These are phyloP conservation scores for Zaprionus davidi DNA, from an alignment of 1,140 invertebrate genomes.

Conservation along the genomic window DNA sequence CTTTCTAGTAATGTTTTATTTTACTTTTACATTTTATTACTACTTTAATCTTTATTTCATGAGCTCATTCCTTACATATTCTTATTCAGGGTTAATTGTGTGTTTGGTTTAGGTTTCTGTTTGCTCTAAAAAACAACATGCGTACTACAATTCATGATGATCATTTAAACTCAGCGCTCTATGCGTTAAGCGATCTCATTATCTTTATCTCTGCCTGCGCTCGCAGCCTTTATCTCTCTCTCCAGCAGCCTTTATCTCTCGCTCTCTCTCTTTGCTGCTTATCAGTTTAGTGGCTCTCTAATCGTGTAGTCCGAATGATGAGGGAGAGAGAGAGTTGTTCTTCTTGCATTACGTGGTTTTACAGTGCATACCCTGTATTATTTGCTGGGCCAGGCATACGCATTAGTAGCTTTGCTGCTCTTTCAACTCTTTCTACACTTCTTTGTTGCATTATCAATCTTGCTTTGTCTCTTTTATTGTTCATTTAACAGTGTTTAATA, in stretches of 20 bases:
- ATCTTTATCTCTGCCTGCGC: neutral
- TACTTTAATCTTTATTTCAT: neutral
- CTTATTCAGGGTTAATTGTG: neutral
- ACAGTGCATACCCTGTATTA: neutral
- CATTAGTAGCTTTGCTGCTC: neutral
- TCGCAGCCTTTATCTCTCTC: neutral
- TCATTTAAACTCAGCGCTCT: neutral
- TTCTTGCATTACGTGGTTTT: neutral
- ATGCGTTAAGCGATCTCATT: slow-evolving; percentile 3
- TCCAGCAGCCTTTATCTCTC: neutral
- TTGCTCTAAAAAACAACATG: neutral
- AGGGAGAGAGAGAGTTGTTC: neutral
- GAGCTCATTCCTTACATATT: slow-evolving; percentile 1
- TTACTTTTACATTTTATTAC: neutral
- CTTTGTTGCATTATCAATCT: neutral
- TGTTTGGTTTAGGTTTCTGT: neutral
- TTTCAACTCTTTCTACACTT: neutral
- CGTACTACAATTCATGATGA: neutral
- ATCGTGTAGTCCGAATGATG: neutral
- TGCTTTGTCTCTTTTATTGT: neutral
- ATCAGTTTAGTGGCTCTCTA: slow-evolving; percentile 1
- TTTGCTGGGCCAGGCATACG: neutral
- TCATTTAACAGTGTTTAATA: neutral
- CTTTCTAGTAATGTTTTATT: neutral
- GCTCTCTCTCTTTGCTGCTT: neutral